Evolutionary conservation across 2,888 invertebrate genomes (phyloP).

Genomic region (Cryptophagus acutangulus): DNA sequence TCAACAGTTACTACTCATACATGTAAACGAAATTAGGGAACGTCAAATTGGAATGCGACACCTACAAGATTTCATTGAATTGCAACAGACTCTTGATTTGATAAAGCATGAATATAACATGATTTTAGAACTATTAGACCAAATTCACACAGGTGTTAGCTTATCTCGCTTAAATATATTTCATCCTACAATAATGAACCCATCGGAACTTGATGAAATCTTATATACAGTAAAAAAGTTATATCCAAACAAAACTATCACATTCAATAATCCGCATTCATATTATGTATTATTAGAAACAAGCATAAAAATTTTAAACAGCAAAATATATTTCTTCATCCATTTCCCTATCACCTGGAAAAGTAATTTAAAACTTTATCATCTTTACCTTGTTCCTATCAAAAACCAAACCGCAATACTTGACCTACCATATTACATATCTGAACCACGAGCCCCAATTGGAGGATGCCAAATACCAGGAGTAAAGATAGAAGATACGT

Average conservation of each 20-base stretch:
- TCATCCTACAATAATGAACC: not conserved
- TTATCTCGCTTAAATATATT: not conserved
- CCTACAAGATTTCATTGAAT: not conserved
- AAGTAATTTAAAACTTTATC: too few relatives aligned
- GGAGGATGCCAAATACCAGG: not conserved
- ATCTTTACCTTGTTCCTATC: not conserved
- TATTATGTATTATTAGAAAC: not conserved
- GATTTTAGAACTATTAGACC: not conserved
- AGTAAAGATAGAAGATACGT: not conserved
- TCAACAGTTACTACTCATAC: not conserved
- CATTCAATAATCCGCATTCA: slow-evolving; percentile 2
- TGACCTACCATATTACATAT: not conserved
- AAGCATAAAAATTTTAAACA: not conserved
- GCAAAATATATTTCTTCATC: not conserved
- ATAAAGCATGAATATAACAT: not conserved
- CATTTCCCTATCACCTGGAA: not conserved
- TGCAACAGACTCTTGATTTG: not conserved
- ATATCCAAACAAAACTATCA: not conserved
- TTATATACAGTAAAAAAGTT: not conserved
- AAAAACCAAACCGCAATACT: not conserved
- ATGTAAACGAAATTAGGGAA: not conserved
- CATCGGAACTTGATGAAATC: not conserved
- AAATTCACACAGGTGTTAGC: not conserved
- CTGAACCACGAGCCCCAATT: not conserved
- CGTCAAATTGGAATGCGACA: not conserved